A percentile compares a stretch with the other conserved stretches of the same genome.
Evolutionary conservation across 2,113 vertebrate species (phyloP).

Genomic region (Coreoperca whiteheadi): DNA sequence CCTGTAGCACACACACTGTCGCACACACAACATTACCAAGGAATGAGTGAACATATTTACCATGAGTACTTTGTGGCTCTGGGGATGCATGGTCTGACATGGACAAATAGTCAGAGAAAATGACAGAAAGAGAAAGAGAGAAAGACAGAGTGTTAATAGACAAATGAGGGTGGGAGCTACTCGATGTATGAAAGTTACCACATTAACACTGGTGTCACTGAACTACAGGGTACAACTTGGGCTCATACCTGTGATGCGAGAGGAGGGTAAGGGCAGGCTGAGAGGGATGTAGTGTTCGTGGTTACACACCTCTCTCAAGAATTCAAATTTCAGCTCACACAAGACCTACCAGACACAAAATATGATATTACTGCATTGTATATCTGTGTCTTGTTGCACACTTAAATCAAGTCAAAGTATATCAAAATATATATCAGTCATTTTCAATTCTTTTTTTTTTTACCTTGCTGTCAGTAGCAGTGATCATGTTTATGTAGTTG

Average conservation of each 20-base stretch:
- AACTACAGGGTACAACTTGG: not conserved
- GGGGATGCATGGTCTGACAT: constrained; percentile 82
- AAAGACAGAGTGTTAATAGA: constrained; percentile 65
- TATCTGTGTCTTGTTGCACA: not conserved
- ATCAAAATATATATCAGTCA: no score
- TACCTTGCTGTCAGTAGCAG: constrained; percentile 93
- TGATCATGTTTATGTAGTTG: constrained; percentile 95
- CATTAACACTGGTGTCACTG: constrained; percentile 10
- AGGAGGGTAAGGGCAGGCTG: constrained; percentile 93
- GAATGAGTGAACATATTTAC: constrained; percentile 79
- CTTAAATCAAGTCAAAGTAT: not conserved
- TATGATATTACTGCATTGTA: not conserved
- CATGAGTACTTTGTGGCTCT: constrained; percentile 81
- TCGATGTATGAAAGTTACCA: constrained; percentile 50
- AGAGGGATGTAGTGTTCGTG: constrained; percentile 96
- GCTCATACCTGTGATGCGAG: constrained; percentile 78
- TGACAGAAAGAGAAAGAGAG: constrained; percentile 41
- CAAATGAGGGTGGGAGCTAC: constrained; percentile 58
- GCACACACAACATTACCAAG: constrained; percentile 31
- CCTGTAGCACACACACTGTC: not conserved
- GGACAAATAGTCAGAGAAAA: constrained; percentile 62
- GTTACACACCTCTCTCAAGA: constrained; percentile 96
- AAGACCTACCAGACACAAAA: constrained; percentile 82
- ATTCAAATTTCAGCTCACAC: constrained; percentile 96
- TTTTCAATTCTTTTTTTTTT: not conserved